These are phyloP conservation scores for Cavia aperea DNA, from an alignment of 2,113 vertebrate genomes.

Conservation along the genomic window DNA sequence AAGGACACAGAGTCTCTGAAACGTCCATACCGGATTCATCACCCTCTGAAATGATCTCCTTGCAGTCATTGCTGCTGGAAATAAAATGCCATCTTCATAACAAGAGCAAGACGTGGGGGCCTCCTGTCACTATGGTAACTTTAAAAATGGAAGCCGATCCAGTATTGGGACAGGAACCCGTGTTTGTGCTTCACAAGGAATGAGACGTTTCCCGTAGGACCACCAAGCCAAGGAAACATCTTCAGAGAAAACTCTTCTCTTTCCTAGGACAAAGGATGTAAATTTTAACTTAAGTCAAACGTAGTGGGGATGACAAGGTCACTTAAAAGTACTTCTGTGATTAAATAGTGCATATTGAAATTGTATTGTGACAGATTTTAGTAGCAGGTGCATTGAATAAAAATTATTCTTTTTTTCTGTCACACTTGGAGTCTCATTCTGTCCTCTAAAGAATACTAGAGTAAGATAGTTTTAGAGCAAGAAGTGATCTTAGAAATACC, in stretches of 20 bases:
- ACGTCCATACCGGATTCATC: not conserved
- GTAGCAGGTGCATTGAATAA: constrained; percentile 27
- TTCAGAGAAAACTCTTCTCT: constrained; percentile 29
- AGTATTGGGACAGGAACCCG: constrained; percentile 1
- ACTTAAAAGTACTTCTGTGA: constrained; percentile 56
- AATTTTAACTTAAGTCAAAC: constrained; percentile 57
- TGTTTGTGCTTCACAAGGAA: constrained; percentile 51
- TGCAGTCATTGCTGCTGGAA: constrained; percentile 10
- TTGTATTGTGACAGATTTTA: constrained; percentile 46
- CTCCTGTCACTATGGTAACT: constrained; percentile 24
- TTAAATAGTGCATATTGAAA: constrained; percentile 49
- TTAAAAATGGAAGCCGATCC: constrained; percentile 48
- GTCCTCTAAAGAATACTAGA: not conserved
- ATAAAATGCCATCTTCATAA: constrained; percentile 16
- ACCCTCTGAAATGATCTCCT: not conserved
- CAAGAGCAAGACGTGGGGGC: not conserved
- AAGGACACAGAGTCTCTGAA: not conserved
- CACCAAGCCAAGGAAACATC: constrained; percentile 31
- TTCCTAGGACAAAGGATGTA: constrained; percentile 30
- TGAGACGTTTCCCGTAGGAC: constrained; percentile 41
- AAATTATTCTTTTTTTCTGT: constrained; percentile 14
- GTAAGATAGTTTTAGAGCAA: constrained; percentile 3
- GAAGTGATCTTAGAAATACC: not conserved
- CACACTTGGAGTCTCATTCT: constrained; percentile 21
- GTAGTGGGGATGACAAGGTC: constrained; percentile 45